Conservation (phyloP, 2,797 vertebrate genomes). For the Myotis findleyi region DNA sequence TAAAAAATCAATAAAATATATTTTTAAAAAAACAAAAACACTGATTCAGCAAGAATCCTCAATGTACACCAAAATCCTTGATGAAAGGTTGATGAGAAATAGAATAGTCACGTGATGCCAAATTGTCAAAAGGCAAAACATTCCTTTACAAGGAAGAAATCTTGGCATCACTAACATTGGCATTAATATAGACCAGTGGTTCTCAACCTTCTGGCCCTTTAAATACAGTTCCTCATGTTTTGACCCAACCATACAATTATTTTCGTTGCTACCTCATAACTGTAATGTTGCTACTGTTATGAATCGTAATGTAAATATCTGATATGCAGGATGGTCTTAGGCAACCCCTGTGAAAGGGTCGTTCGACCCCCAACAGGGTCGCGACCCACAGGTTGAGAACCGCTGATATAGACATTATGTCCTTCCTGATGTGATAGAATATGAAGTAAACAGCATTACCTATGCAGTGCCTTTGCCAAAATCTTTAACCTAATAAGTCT, state of each 20-base stretch:
- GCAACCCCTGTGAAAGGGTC: too few relatives aligned
- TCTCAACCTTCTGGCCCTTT: too few relatives aligned
- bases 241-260: too few relatives aligned
- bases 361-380: too few relatives aligned
- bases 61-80: not conserved
- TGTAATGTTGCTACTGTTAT: too few relatives aligned
- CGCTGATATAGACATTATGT: not conserved
- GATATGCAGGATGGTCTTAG: too few relatives aligned
- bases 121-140: conserved; percentile 1
- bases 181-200: not conserved
- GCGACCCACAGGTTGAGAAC: too few relatives aligned
- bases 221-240: too few relatives aligned
- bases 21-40: not conserved
- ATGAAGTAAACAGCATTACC: not conserved
- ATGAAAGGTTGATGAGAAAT: conserved; percentile 5
- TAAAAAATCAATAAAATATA: too few relatives aligned
- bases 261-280: too few relatives aligned
- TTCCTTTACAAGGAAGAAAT: not conserved
- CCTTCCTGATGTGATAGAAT: not conserved
- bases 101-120: not conserved
- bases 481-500: not conserved
- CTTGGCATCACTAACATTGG: not conserved
- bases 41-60: not conserved
- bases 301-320: too few relatives aligned
- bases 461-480: not conserved